Evolutionary conservation across 1,140 invertebrate genomes (phyloP), one percentile per base, ranked within the genome.

Genomic region (Drosophila sucinea): DNA sequence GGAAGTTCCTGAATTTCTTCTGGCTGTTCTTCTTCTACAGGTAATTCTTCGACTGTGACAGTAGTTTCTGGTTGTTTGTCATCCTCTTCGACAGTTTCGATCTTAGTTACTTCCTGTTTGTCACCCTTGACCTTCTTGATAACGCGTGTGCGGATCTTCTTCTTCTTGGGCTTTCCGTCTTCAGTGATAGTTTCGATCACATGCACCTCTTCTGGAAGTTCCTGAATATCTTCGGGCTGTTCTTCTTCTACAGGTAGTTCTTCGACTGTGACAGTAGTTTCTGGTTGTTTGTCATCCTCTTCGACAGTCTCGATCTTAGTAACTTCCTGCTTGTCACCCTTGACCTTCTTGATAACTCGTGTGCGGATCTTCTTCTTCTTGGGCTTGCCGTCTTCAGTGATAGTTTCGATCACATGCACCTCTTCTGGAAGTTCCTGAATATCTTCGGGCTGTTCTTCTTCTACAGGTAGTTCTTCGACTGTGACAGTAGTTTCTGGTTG

Each of bases 101-200:
- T 56, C 55, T 33, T 56, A 11, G 30, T 56, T 4, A 56, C 55
- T 56, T 56, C 55, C 32, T 56, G 55, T 17, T 56, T 56, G 5
- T 33, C 55, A 0, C 55, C 55, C 55, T 56, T 56, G 27, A 56
- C 29, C 55, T 56, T 56, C 55, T 56, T 56, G 5, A 56, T 56
- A n/a, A 56, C 55, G 1, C 55, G 55, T 33, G 55, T 56, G 29
- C 55, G 55, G n/a, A 56, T 56, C 55, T 56, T 56, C 10, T 56
- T 56, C 29, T 56, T 56, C 11, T 32, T 56, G 1, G 55, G 55
- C 2, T 33, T 56, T 5, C 55, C 55, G 11, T 56, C 55, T 56
- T 56, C 55, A 23, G 30, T 17, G 0, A 33, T 33, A 1, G 55
- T 33, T 56, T 56, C 55, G 1, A 56, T 8, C 1, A 56, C 55